These are phyloP conservation scores for Odontamblyopus lacepedii DNA, from an alignment of 2,797 vertebrate species.

Conservation along the genomic window DNA sequence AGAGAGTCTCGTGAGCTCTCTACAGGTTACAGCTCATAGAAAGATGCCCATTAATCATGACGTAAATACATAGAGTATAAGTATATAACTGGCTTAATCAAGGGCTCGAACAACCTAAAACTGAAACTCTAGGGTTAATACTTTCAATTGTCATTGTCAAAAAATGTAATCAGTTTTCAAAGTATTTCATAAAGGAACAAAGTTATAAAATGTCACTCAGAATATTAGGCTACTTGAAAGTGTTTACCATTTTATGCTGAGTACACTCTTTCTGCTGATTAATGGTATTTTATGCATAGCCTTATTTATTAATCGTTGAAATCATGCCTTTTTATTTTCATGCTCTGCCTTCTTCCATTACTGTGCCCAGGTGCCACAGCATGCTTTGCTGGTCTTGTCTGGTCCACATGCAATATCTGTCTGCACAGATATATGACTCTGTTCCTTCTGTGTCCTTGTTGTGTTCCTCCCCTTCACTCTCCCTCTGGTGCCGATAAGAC, in stretches of 20 bases:
- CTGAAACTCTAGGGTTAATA: background rate
- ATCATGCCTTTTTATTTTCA: background rate
- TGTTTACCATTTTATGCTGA: background rate
- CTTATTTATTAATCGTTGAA: background rate
- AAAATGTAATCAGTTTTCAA: background rate
- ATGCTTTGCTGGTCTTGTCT: slow-evolving; percentile 12
- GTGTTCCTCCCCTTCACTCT: slow-evolving; percentile 20
- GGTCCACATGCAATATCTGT: slow-evolving; percentile 17
- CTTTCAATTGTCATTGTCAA: background rate
- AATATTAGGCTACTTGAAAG: no score
- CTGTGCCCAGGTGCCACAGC: background rate
- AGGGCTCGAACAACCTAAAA: background rate
- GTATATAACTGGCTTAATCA: background rate
- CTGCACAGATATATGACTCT: slow-evolving; percentile 45
- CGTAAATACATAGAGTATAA: background rate
- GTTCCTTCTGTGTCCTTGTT: slow-evolving; percentile 47
- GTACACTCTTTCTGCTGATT: background rate
- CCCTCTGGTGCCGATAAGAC: slow-evolving; percentile 53
- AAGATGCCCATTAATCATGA: background rate
- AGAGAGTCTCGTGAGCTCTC: slow-evolving; percentile 15
- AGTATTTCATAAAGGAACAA: no score
- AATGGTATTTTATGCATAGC: background rate
- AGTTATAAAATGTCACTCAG: no score
- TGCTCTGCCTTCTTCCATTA: background rate
- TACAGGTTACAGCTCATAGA: slow-evolving; percentile 13